Evolutionary conservation across 30 jellyfish, hydroid and myxozoan species (phyloP).

Genomic region (Cassiopea andromeda): DNA sequence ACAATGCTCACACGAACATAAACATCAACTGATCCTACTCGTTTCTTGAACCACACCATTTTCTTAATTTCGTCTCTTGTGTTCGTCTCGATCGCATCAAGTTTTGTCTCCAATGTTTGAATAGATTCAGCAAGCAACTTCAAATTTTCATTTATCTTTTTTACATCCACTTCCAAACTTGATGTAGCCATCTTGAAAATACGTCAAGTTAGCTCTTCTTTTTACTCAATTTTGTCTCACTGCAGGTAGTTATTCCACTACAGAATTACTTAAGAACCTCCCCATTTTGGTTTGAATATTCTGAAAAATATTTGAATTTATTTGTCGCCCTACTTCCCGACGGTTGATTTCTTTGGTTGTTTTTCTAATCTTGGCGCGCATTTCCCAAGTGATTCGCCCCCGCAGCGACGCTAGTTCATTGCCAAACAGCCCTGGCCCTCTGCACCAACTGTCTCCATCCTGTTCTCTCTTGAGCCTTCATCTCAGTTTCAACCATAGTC

Average conservation of each 20-base stretch:
- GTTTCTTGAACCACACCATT: conserved; percentile 61
- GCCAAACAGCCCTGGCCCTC: no score
- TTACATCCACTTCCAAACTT: conserved; percentile 16
- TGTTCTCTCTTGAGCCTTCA: no score
- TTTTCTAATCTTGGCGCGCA: no score
- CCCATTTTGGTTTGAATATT: no score
- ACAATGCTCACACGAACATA: conserved; percentile 75
- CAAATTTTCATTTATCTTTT: conserved; percentile 39
- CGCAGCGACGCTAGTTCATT: no score
- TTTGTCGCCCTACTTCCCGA: no score
- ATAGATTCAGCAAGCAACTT: conserved; percentile 1
- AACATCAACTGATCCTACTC: conserved; percentile 79
- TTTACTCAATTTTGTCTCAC: background rate
- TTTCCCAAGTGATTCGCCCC: no score
- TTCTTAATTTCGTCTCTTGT: conserved; percentile 72
- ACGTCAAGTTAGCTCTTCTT: background rate
- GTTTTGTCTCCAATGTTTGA: conserved; percentile 31
- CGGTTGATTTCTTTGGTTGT: no score
- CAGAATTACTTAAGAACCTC: no score
- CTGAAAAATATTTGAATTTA: no score
- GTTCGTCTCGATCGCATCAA: conserved; percentile 49
- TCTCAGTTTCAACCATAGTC: no score
- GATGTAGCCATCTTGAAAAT: conserved; percentile 1
- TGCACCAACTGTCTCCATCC: no score
- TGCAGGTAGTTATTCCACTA: background rate